Evolutionary conservation across 2,888 invertebrate species (phyloP).

Genomic region (Silvanus unidentatus): DNA sequence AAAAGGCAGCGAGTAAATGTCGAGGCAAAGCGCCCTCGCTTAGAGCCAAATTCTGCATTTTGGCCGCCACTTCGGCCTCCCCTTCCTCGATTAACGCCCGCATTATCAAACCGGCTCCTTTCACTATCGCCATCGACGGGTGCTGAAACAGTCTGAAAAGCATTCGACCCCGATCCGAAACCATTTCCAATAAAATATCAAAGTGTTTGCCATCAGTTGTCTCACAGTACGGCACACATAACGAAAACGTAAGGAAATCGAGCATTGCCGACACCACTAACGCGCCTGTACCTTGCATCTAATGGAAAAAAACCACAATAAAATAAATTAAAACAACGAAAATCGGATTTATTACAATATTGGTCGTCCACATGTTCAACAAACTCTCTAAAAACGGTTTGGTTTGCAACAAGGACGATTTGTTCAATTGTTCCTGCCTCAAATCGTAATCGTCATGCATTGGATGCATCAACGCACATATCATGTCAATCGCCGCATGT

Average conservation of each 20-base stretch:
- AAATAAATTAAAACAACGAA: not conserved
- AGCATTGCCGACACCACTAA: slow-evolving; percentile 95
- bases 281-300: slow-evolving; percentile 91
- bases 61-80: slow-evolving; percentile 79
- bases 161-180: slow-evolving; percentile 84
- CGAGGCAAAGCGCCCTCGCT: slow-evolving; percentile 94
- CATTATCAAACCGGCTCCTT: slow-evolving; percentile 96
- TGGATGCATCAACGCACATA: slow-evolving; percentile 97
- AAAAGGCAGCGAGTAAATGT: slow-evolving; percentile 86
- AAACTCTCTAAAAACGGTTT: slow-evolving; percentile 87
- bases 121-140: slow-evolving; percentile 95
- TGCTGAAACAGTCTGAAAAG: slow-evolving; percentile 93
- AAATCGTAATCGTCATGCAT: slow-evolving; percentile 96
- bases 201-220: slow-evolving; percentile 97
- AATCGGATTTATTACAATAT: slow-evolving; percentile 67
- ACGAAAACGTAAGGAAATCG: slow-evolving; percentile 94
- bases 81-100: slow-evolving; percentile 98
- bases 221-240: slow-evolving; percentile 98
- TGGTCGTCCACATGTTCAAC: slow-evolving; percentile 89
- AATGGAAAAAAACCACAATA: slow-evolving; percentile 28
- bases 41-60: slow-evolving; percentile 93
- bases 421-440: slow-evolving; percentile 96
- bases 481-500: slow-evolving; percentile 94
- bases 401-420: slow-evolving; percentile 88
- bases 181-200: slow-evolving; percentile 88